These are phyloP conservation scores for Nasonia vitripennis DNA, from an alignment of 1,140 invertebrate genomes.

Conservation along the genomic window DNA sequence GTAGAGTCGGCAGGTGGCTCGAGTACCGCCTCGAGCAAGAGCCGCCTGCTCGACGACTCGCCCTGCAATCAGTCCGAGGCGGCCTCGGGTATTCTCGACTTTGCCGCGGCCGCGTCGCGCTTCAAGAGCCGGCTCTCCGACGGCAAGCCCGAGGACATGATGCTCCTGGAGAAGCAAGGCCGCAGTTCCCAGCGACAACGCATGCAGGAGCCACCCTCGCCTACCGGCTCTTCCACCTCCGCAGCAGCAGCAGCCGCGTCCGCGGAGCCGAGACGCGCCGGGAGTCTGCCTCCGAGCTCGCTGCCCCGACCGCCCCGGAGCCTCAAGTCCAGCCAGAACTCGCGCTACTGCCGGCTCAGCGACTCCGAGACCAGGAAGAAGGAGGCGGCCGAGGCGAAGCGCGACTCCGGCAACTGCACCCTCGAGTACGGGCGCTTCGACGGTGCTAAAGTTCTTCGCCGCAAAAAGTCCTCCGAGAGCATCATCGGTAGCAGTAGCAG, in stretches of 20 bases:
- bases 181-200: slow-evolving; percentile 84
- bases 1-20: slow-evolving; percentile 75
- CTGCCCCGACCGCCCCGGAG: slow-evolving; percentile 80
- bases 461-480: slow-evolving; percentile 77
- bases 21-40: slow-evolving; percentile 76
- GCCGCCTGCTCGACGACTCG: slow-evolving; percentile 74
- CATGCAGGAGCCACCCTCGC: slow-evolving; percentile 72
- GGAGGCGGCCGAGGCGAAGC: slow-evolving; percentile 59
- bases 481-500: slow-evolving; percentile 58
- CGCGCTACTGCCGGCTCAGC: slow-evolving; percentile 77
- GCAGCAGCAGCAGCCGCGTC: not conserved
- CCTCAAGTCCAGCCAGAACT: slow-evolving; percentile 75
- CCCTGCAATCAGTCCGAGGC: slow-evolving; percentile 46
- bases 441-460: slow-evolving; percentile 64
- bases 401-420: slow-evolving; percentile 67
- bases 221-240: not conserved
- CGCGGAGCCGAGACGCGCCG: slow-evolving; percentile 68
- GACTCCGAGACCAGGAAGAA: slow-evolving; percentile 76
- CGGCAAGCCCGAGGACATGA: slow-evolving; percentile 79
- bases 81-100: slow-evolving; percentile 67
- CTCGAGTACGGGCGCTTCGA: slow-evolving; percentile 71
- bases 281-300: slow-evolving; percentile 80
- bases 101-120: slow-evolving; percentile 65
- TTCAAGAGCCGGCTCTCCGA: slow-evolving; percentile 72
- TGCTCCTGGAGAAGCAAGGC: slow-evolving; percentile 85